These are phyloP conservation scores for Siphamia tubifer DNA, from an alignment of 2,113 vertebrate species.

Conservation along the genomic window DNA sequence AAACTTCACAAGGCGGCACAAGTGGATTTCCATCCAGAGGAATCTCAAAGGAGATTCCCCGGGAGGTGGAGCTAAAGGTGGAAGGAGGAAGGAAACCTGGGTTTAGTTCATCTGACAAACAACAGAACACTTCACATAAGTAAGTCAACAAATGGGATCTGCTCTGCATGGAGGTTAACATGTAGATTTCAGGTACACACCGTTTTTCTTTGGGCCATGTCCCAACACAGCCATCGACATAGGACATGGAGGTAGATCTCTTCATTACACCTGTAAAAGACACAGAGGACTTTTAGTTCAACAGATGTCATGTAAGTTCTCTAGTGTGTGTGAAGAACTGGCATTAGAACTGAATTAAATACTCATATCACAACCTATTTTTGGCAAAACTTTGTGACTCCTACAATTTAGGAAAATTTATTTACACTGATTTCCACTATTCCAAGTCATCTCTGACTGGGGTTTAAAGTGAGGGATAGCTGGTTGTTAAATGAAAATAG, in stretches of 20 bases:
- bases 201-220: conserved; percentile 98
- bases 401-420: no score
- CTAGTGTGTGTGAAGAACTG: no score
- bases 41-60: conserved; percentile 96
- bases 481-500: no score
- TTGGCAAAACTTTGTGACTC: no score
- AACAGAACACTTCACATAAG: not conserved
- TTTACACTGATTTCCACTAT: no score
- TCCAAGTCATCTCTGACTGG: no score
- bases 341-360: no score
- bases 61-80: conserved; percentile 83
- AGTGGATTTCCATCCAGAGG: conserved; percentile 89
- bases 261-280: conserved; percentile 83
- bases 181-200: conserved; percentile 62
- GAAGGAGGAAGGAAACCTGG: not conserved
- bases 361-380: no score
- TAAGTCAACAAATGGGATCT: not conserved
- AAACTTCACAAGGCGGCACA: conserved; percentile 52
- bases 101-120: not conserved
- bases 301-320: no score
- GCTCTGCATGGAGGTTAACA: not conserved
- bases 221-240: conserved; percentile 88
- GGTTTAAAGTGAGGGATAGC: no score
- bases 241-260: conserved; percentile 93
- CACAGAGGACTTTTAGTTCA: not conserved